phyloP scores from a whole-genome alignment of 1,140 invertebrate species.

The Onthophagus taurus region DNA sequence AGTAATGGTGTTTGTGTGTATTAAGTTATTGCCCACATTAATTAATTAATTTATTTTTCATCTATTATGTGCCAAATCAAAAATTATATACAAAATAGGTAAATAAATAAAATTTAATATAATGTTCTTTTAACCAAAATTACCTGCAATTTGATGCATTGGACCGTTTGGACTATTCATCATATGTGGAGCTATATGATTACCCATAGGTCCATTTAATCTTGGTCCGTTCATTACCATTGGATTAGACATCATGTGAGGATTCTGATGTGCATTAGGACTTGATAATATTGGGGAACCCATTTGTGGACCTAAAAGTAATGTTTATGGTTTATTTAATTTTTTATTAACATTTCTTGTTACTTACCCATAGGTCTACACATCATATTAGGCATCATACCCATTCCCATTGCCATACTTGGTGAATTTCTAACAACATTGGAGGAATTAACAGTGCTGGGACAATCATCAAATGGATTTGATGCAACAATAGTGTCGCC shows the following conservation, averaged over 20 bases:
- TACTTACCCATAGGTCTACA: constrained; percentile 46
- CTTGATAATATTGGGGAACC: constrained; percentile 50
- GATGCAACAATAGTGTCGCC: constrained; percentile 90
- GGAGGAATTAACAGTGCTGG: constrained; percentile 50
- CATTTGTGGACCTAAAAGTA: constrained; percentile 37
- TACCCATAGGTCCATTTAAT: constrained; percentile 32
- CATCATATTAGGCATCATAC: constrained; percentile 35
- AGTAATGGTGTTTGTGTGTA: too few relatives aligned
- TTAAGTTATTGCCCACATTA: too few relatives aligned
- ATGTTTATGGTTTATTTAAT: neutral
- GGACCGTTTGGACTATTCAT: constrained; percentile 34
- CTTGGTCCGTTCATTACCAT: constrained; percentile 36
- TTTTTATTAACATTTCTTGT: neutral
- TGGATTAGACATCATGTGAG: constrained; percentile 29
- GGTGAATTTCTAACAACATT: constrained; percentile 52
- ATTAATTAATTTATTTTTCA: neutral
- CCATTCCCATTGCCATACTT: constrained; percentile 31
- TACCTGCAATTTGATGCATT: constrained; percentile 31
- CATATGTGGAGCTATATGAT: constrained; percentile 31
- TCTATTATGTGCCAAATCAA: too few relatives aligned
- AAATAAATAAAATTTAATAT: neutral
- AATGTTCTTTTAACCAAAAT: neutral
- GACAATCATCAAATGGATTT: constrained; percentile 92
- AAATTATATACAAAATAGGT: neutral
- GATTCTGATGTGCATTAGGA: constrained; percentile 29